Base-by-base conservation (phyloP, 2,113 vertebrate genomes). In the Malurus elegans region DNA sequence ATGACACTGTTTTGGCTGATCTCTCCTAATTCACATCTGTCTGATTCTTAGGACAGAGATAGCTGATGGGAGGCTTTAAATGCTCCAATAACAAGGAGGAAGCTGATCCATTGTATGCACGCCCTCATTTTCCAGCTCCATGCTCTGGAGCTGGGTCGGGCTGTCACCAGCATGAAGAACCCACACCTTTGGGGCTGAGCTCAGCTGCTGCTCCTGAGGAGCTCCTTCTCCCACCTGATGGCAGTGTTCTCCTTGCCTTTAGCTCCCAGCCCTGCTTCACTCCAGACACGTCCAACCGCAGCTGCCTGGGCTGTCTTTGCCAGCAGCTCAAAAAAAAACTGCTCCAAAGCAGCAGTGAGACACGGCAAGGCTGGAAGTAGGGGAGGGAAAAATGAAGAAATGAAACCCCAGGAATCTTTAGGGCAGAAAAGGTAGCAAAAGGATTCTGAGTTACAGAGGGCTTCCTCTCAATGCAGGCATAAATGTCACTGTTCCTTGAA, bases 141-240 rank as follows among this genome's bases (percentile, higher is more conserved):
- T n/a, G 56, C 18, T 60, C 64, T 14, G 72, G 21, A 21, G 44
- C 8, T 2, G 58, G 19, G 14, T 45, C 3, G 0, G 15, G 29
- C n/a, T 6, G 2, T 32, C n/a, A 8, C 4, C 0, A 0, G 8
- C 31, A 0, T 1, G 44, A 79, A 13, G 32, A 42, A 1, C 44
- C 0, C 34, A 1, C 1, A 0, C 5, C 4, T 32, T 4, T 19
- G 71, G 42, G 29, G 21, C 0, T 36, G 56, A 4, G 0, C 36
- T 72, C 21, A 3, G 64, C 29, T 18, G 45, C 14, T 13, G 40
- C 47, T 28, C 7, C 34, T 0, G 6, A 2, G 47, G 18, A 44
- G 51, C 36, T 47, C 26, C 31, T 82, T 66, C 10, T 34, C 29
- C 96, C 97, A 18, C 95, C 8, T 18, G 97, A 54, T 96, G 97